Evolutionary conservation across 2,888 invertebrate species (phyloP).

Genomic region (Leucania comma): DNA sequence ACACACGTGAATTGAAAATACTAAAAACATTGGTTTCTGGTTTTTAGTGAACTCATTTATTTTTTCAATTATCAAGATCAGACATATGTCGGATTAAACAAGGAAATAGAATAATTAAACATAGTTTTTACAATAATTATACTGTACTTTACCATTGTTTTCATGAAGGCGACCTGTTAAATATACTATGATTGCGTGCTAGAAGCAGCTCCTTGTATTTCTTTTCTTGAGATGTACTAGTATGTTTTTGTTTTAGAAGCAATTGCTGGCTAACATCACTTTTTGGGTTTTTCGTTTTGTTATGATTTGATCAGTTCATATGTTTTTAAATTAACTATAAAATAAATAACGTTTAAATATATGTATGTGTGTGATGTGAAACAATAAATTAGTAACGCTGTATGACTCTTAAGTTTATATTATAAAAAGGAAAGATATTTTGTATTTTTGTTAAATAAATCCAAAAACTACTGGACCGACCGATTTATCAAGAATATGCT

Average conservation of each 20-base stretch:
- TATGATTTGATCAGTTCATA: neutral
- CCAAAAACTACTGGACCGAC: no score
- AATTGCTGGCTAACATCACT: neutral
- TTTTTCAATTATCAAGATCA: constrained; percentile 1
- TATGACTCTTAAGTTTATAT: no score
- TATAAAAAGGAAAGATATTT: no score
- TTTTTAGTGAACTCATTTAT: no score
- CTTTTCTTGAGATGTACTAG: constrained; percentile 10
- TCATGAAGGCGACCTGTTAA: constrained; percentile 8
- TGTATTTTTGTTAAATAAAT: no score
- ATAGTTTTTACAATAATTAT: constrained; percentile 22
- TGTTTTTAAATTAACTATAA: neutral
- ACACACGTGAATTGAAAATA: no score
- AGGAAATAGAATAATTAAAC: constrained; percentile 13
- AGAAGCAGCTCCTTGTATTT: neutral
- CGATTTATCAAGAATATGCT: no score
- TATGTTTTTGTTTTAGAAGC: constrained; percentile 9
- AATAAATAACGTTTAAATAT: neutral
- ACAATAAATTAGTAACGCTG: no score
- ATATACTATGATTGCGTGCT: constrained; percentile 29
- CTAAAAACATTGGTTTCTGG: no score
- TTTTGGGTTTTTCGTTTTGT: neutral
- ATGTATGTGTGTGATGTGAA: no score
- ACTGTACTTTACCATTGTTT: constrained; percentile 7
- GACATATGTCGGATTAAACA: neutral